phyloP scores from a whole-genome alignment of 2,113 vertebrate genomes.

The Neodon shergylaensis region DNA sequence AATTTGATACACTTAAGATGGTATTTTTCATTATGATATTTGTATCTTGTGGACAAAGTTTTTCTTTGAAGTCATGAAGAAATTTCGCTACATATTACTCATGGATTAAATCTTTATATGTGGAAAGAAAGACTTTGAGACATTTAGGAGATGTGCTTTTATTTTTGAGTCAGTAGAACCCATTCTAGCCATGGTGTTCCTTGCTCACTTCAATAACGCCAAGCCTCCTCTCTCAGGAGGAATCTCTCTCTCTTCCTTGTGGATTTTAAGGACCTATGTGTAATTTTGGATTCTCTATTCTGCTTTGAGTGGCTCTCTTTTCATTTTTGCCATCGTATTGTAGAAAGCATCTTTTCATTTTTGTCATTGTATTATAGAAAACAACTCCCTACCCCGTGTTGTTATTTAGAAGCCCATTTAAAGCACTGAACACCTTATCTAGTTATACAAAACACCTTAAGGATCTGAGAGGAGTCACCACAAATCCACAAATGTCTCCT shows the following conservation, averaged over 20 bases:
- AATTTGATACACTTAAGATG: neutral
- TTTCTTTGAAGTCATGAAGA: neutral
- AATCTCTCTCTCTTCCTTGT: neutral
- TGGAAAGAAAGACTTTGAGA: neutral
- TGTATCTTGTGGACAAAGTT: neutral
- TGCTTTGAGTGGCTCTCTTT: neutral
- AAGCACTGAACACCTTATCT: neutral
- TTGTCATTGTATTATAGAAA: neutral
- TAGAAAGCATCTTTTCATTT: neutral
- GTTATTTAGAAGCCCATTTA: neutral
- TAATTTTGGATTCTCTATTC: neutral
- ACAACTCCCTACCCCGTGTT: neutral
- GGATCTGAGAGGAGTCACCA: neutral
- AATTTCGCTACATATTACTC: neutral
- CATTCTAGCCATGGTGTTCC: too few species aligned
- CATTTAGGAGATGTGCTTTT: neutral
- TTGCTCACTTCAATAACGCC: neutral
- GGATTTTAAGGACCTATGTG: neutral
- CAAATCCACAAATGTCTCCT: neutral
- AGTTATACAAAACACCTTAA: neutral
- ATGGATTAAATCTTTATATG: neutral
- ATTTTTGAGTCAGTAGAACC: neutral
- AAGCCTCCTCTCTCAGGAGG: neutral
- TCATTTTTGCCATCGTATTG: neutral
- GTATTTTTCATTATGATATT: neutral